A percentile compares a stretch with the other conserved stretches of the same genome.
Conservation (phyloP, 2,888 invertebrate species). For the Crocallis elinguaria region DNA sequence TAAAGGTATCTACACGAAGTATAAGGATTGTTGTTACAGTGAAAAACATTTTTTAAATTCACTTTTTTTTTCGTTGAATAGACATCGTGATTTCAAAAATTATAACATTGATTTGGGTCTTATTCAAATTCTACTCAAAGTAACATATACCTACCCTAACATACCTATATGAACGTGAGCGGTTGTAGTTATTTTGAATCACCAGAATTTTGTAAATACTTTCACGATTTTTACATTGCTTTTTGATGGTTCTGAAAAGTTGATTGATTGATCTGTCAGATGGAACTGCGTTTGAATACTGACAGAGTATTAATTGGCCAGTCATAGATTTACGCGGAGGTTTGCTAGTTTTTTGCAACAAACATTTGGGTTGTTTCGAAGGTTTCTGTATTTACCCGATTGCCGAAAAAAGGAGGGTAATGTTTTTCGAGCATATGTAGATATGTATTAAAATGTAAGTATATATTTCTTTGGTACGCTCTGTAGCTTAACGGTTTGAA, state of each 20-base stretch:
- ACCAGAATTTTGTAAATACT: conserved; percentile 49
- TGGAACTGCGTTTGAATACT: conserved; percentile 48
- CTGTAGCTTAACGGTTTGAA: too few species aligned
- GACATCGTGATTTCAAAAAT: not conserved
- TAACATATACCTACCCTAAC: conserved; percentile 16
- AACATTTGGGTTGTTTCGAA: conserved; percentile 6
- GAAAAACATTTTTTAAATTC: too few species aligned
- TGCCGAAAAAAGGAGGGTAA: not conserved
- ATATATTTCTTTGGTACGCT: too few species aligned
- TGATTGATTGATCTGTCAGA: conserved; percentile 46
- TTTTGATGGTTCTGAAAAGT: conserved; percentile 31
- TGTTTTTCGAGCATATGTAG: too few species aligned
- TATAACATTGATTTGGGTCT: conserved; percentile 47
- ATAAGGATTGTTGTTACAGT: too few species aligned
- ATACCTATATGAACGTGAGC: conserved; percentile 36
- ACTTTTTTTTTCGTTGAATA: not conserved
- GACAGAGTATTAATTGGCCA: conserved; percentile 34
- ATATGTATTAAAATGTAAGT: too few species aligned
- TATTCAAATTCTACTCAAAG: conserved; percentile 37
- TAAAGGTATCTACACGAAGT: too few species aligned
- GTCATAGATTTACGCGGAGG: conserved; percentile 28
- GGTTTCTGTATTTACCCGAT: not conserved
- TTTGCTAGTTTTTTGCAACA: not conserved
- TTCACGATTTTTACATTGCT: conserved; percentile 27
- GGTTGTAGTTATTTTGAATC: conserved; percentile 29